Evolutionary conservation across 2,888 invertebrate genomes (phyloP).

Genomic region (Idaea aversata): DNA sequence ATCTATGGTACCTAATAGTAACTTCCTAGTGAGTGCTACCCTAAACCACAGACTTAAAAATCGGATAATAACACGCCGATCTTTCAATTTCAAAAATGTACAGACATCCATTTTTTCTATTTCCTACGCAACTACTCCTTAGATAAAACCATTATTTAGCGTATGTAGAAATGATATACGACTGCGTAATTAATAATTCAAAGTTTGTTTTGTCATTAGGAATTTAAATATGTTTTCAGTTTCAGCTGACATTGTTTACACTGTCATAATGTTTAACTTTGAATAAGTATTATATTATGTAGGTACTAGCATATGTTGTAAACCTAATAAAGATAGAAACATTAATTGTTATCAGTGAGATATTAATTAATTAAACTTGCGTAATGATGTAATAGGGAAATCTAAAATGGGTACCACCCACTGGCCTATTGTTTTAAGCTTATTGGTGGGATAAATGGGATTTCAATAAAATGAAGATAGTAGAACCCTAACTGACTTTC

Average conservation of each 20-base stretch:
- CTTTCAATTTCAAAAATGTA: too few species aligned
- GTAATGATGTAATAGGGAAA: background rate
- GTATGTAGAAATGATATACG: background rate
- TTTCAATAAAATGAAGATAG: too few species aligned
- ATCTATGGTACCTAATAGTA: too few species aligned
- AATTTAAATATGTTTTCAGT: background rate
- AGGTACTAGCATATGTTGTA: background rate
- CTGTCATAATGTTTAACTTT: conserved; percentile 4
- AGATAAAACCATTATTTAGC: background rate
- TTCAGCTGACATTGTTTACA: conserved; percentile 1
- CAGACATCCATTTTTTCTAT: too few species aligned
- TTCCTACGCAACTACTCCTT: too few species aligned
- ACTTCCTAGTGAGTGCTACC: too few species aligned
- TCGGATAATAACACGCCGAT: too few species aligned
- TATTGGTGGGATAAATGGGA: too few species aligned
- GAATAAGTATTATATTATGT: background rate
- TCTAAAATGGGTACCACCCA: background rate
- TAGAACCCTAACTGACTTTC: too few species aligned
- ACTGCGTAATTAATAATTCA: background rate
- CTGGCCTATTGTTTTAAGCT: too few species aligned
- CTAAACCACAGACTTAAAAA: too few species aligned
- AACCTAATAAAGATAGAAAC: background rate
- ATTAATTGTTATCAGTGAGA: background rate
- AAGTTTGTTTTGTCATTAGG: background rate
- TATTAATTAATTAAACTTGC: background rate